Evolutionary conservation across 2,113 vertebrate species (phyloP), one percentile per base, ranked within the genome.

Genomic region (Hydrochoerus hydrochaeris): DNA sequence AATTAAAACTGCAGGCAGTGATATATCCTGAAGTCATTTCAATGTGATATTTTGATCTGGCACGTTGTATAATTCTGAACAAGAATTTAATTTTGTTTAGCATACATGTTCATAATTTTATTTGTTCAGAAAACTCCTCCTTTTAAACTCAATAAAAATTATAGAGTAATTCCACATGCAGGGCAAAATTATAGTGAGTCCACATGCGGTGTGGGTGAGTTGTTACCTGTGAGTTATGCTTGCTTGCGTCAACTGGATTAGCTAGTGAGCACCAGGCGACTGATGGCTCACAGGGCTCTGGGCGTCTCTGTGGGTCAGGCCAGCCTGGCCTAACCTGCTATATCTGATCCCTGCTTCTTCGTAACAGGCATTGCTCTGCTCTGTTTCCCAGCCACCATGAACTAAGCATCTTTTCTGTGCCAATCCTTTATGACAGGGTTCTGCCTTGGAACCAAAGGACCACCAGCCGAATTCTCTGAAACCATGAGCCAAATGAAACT

Each of bases 101-200:
- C 2, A 60, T 3, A 41, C 13, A 86, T 0, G 13, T 3, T 1
- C 28, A 38, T 0, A 26, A 8, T 63, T 60, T 30, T 14, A 2
- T 52, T 41, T 58, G 13, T 30, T 90, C 17, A 46, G 2, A 46
- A 9, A 80, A 85, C 12, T 80, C 12, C 12, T n/a, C 0, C 12
- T 6, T 77, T 67, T 67, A 46, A 57, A 20, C 0, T 26, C 35
- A 49, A 19, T 22, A 75, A 77, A 49, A 85, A 86, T 28, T 35
- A 57, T 32, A 1, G 30, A 88, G 17, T 38, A 49, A 89, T 52
- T 22, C 88, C 71, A 24, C 3, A 75, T 24, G 16, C 2, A 60
- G 1, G 46, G 16, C 16, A 86, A 63, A 54, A 58, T 20, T 32
- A n/a, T 9, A 4, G 0, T 14, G 73, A 6, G 20, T 69, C 32